These are phyloP conservation scores for Cochlearius cochlearius DNA, from an alignment of 2,113 vertebrate species.

Conservation along the genomic window DNA sequence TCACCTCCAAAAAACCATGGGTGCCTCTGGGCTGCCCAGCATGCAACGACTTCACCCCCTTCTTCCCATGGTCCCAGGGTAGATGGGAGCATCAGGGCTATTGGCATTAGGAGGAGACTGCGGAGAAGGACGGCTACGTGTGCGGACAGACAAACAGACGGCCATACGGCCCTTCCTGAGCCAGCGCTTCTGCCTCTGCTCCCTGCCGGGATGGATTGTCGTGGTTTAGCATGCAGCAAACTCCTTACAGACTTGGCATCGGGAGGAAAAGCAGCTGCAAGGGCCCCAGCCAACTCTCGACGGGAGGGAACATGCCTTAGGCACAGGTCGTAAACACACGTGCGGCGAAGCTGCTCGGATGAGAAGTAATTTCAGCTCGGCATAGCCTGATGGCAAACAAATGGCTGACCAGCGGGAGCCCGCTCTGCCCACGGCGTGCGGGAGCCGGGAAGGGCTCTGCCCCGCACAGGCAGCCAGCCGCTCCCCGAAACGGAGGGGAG, in stretches of 20 bases:
- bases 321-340: background rate
- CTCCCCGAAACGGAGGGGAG: background rate
- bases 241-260: background rate
- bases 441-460: background rate
- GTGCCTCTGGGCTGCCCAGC: background rate
- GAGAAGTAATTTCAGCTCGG: background rate
- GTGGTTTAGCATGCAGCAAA: background rate
- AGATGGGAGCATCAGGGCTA: background rate
- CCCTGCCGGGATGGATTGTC: background rate
- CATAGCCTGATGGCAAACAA: background rate
- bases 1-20: background rate
- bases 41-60: background rate
- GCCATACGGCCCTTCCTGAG: background rate
- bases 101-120: accelerated
- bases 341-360: background rate
- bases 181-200: background rate
- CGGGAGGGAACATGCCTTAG: background rate
- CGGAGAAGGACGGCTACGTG: background rate
- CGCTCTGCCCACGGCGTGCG: background rate
- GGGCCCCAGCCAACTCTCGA: background rate
- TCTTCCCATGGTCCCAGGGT: accelerated
- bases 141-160: background rate
- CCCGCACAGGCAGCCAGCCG: background rate
- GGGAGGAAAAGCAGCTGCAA: background rate
- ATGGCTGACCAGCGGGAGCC: background rate